Conservation (phyloP, 2,797 vertebrate genomes). For the Thripadectes ignobilis region DNA sequence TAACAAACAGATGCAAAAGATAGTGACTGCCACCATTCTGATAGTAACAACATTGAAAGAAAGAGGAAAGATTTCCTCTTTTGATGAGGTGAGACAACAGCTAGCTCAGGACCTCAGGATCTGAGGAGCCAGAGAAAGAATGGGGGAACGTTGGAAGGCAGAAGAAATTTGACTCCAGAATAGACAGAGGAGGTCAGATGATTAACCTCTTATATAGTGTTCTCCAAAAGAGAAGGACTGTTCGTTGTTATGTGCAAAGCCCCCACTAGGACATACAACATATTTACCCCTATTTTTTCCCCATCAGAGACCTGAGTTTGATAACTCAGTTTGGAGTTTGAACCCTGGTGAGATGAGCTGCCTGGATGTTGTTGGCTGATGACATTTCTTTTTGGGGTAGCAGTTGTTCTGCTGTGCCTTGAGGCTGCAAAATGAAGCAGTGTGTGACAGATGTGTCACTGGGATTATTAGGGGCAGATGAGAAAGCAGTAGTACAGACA, state of each 20-base stretch:
- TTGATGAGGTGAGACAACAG: not conserved
- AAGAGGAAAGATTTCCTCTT: not conserved
- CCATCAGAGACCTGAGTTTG: not conserved
- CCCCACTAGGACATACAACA: not conserved
- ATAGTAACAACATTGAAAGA: not conserved
- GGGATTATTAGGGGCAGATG: not conserved
- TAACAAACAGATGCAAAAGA: conserved; percentile 44
- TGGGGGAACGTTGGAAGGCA: not conserved
- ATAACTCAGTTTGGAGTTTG: not conserved
- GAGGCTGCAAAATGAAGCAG: not conserved
- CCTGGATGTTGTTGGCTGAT: not conserved
- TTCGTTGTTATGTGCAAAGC: not conserved
- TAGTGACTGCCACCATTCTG: not conserved
- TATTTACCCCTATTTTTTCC: not conserved
- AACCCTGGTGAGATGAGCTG: not conserved
- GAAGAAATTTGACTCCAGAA: not conserved
- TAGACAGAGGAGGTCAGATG: not conserved
- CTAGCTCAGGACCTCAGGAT: not conserved
- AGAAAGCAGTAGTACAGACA: not conserved
- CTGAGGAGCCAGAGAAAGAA: not conserved
- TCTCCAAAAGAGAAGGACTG: not conserved
- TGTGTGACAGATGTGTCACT: fast-evolving
- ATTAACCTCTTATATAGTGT: not conserved
- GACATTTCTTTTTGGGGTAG: not conserved
- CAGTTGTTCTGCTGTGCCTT: not conserved